Evolutionary conservation across 1,140 invertebrate species (phyloP).

Genomic region (Drusus annulatus): DNA sequence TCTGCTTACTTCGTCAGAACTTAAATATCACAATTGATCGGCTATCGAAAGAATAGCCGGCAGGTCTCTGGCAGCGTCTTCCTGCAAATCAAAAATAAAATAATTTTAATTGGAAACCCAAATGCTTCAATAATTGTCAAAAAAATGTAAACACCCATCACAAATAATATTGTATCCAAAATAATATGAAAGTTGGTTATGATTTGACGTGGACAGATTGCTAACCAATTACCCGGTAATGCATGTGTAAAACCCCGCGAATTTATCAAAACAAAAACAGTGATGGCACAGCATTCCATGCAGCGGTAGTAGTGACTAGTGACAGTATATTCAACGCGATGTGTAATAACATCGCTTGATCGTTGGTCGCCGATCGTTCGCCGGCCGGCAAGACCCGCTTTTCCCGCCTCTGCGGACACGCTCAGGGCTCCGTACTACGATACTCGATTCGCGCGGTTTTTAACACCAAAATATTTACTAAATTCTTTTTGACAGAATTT

Average conservation of each 20-base stretch:
- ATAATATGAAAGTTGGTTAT: neutral
- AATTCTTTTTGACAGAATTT: too few relatives aligned
- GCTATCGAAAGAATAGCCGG: constrained; percentile 35
- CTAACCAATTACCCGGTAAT: neutral
- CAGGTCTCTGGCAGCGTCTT: constrained; percentile 52
- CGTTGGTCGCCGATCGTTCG: too few relatives aligned
- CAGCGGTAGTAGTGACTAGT: neutral
- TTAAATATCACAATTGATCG: constrained; percentile 54
- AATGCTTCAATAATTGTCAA: neutral
- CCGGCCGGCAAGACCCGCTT: neutral
- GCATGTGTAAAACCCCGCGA: neutral
- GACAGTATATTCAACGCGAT: constrained; percentile 6
- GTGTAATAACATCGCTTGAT: constrained; percentile 31
- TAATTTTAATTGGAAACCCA: neutral
- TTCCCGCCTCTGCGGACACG: too few relatives aligned
- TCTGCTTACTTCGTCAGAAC: constrained; percentile 47
- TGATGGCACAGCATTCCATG: neutral
- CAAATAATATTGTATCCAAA: too few relatives aligned
- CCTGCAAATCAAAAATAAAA: constrained; percentile 8
- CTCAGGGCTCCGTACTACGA: too few relatives aligned
- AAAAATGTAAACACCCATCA: too few relatives aligned
- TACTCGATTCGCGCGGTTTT: too few relatives aligned
- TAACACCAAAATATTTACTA: too few relatives aligned
- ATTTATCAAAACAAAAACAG: constrained; percentile 1
- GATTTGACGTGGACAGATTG: neutral